These are phyloP conservation scores for Diceros bicornis DNA, from an alignment of 2,797 vertebrate genomes.

Conservation along the genomic window DNA sequence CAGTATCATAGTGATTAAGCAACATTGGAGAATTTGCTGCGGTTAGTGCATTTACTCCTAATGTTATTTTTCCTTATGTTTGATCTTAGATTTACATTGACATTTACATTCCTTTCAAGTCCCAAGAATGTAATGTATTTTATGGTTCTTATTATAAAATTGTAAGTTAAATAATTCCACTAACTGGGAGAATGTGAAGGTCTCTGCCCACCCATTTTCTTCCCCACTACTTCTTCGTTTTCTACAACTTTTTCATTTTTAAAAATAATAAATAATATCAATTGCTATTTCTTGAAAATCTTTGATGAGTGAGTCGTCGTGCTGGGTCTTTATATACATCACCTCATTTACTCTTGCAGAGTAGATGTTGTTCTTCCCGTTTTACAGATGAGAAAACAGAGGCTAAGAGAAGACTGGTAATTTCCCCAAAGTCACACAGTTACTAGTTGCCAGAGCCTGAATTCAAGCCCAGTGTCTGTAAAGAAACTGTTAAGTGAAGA, in stretches of 20 bases:
- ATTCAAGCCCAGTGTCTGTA: conserved; percentile 21
- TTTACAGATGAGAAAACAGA: background rate
- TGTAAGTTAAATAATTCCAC: conserved; percentile 42
- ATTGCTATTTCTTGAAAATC: background rate
- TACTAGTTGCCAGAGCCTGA: background rate
- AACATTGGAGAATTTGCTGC: too few relatives aligned
- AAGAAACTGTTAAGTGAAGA: background rate
- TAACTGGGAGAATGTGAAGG: background rate
- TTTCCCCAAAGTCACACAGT: background rate
- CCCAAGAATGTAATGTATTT: background rate
- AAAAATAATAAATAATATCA: background rate
- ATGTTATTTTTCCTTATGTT: background rate
- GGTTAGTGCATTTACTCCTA: background rate
- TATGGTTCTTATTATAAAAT: conserved; percentile 5
- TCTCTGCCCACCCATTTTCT: background rate
- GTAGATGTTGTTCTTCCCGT: background rate
- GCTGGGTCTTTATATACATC: background rate
- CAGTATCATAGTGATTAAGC: conserved; percentile 46
- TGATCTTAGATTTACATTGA: background rate
- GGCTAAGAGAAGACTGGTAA: background rate
- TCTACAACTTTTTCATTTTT: background rate
- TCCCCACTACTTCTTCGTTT: background rate
- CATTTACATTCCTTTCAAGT: conserved; percentile 31
- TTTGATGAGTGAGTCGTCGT: background rate
- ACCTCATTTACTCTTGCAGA: background rate